These are phyloP conservation scores for Henicopernis longicauda DNA, from an alignment of 2,113 vertebrate genomes.

Conservation along the genomic window DNA sequence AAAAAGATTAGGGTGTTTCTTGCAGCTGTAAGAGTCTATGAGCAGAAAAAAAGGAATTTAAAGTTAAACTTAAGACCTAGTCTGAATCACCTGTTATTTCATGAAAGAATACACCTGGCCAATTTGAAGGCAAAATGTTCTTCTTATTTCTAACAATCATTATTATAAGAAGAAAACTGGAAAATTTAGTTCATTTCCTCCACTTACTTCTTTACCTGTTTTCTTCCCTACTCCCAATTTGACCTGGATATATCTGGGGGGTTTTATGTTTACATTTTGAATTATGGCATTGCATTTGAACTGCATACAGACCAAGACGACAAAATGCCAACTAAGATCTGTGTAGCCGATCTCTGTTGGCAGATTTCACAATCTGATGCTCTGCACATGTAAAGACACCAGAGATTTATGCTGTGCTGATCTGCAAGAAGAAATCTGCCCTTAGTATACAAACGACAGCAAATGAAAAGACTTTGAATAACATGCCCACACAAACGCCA, in stretches of 20 bases:
- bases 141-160: neutral
- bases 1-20: neutral
- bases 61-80: neutral
- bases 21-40: neutral
- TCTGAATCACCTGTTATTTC: neutral
- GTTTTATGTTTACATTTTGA: neutral
- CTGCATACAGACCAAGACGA: neutral
- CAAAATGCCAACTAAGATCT: neutral
- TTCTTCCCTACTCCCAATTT: neutral
- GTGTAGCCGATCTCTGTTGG: neutral
- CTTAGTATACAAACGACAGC: slow-evolving; percentile 11
- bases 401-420: slow-evolving; percentile 1
- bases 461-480: slow-evolving; percentile 28
- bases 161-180: neutral
- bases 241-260: neutral
- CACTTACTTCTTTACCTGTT: neutral
- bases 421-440: neutral
- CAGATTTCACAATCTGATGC: neutral
- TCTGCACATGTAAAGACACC: neutral
- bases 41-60: neutral
- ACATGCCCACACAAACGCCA: slow-evolving; percentile 35
- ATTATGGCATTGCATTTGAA: neutral
- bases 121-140: neutral
- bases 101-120: neutral
- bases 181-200: neutral